Conservation (phyloP, 2,888 invertebrate genomes). For the Emmelina monodactyla region DNA sequence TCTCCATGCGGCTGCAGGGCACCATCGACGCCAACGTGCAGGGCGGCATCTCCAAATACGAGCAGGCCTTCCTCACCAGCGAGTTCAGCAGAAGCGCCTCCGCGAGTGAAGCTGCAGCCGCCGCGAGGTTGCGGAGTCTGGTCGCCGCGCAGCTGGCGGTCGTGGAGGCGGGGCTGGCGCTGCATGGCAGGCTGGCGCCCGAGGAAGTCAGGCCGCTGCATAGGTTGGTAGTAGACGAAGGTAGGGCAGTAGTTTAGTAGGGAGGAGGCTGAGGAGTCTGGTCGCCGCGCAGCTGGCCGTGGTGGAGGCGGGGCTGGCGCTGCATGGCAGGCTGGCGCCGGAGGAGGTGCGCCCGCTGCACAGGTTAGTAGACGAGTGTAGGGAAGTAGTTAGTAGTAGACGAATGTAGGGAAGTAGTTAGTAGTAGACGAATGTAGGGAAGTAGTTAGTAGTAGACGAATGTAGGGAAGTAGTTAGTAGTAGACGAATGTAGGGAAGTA, state of each 20-base stretch:
- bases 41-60: slow-evolving; percentile 87
- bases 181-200: slow-evolving; percentile 88
- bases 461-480: too few relatives aligned
- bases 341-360: slow-evolving; percentile 91
- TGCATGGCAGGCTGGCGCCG: slow-evolving; percentile 88
- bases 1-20: slow-evolving; percentile 90
- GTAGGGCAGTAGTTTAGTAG: too few relatives aligned
- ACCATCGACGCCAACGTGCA: slow-evolving; percentile 96
- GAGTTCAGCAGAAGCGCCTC: slow-evolving; percentile 76
- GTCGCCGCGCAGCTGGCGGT: slow-evolving; percentile 82
- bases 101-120: slow-evolving; percentile 48
- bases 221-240: too few relatives aligned
- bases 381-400: too few relatives aligned
- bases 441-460: too few relatives aligned
- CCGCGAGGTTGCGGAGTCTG: slow-evolving; percentile 64
- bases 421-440: too few relatives aligned
- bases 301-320: slow-evolving; percentile 81
- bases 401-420: too few relatives aligned
- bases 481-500: too few relatives aligned
- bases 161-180: slow-evolving; percentile 81
- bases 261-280: slow-evolving; percentile 65
- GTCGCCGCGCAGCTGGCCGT: slow-evolving; percentile 82
- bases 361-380: too few relatives aligned
- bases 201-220: slow-evolving; percentile 91
- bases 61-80: slow-evolving; percentile 89